Base-by-base conservation (phyloP, 2,888 invertebrate species). In the Stenurella melanura region DNA sequence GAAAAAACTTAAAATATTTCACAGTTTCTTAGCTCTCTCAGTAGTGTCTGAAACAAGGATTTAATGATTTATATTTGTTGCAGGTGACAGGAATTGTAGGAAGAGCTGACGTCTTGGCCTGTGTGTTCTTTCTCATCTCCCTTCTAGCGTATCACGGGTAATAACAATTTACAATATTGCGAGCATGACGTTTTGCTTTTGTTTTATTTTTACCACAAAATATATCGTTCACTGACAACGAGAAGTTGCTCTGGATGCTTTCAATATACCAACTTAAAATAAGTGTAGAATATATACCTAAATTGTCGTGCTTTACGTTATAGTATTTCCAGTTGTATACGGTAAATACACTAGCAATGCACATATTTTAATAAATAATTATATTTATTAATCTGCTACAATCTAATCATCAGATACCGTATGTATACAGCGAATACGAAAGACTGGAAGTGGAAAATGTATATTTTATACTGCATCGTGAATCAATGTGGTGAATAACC, bases 1-100 rank as follows among this genome's bases (percentile, higher is more conserved):
- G n/a, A 50, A 42, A 1, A 11, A 0, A 9, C 42, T 42, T 11
- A 38, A 11, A 1, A 15, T 6, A n/a, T n/a, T n/a, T 0, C 6
- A 50, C 4, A n/a, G n/a, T n/a, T 42, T 64, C 21, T n/a, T 17
- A 26, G 17, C 15, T 19, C 69, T 34, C 3, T 30, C 30, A 34
- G 18, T 18, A 30, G 17, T n/a, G 34, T 3, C 38, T 69, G 17
- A 69, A 58, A 57, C 19, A 38, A 26, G 17, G 21, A 15, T 10
- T 17, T 61, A 72, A 72, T 30, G 54, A 10, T 42, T 61, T 72
- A 21, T 63, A 50, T 82, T 87, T 86, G 78, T 89, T 88, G 74
- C 92, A 96, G 96, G 96, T 97, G 75, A 94, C 96, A 1, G 96
- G 96, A 74, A 94, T 96, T 76, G 97, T 97, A 0, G 97, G 97